A percentile compares a stretch with the other conserved stretches of the same genome.
Conservation (phyloP, 1,140 invertebrate species). For the Teleopsis dalmanni region DNA sequence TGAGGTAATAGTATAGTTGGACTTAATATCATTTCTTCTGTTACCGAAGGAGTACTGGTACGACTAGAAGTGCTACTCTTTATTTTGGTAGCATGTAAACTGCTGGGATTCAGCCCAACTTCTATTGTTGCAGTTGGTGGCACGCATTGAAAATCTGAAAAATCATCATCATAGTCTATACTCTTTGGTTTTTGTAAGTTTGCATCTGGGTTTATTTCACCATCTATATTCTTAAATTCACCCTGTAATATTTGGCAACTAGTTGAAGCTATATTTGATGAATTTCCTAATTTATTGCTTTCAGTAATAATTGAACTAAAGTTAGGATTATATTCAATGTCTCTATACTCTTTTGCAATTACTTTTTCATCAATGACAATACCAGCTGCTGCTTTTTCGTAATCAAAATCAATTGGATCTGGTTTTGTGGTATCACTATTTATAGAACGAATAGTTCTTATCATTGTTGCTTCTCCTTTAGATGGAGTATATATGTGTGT, state of each 20-base stretch:
- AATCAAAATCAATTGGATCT: slow-evolving; percentile 39
- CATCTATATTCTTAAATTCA: too few species aligned
- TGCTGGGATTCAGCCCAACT: not conserved
- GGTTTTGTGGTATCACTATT: not conserved
- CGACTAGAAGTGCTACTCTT: slow-evolving; percentile 3
- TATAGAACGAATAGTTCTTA: slow-evolving; percentile 22
- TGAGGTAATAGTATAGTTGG: slow-evolving; percentile 38
- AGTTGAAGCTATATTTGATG: not conserved
- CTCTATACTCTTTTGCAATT: slow-evolving; percentile 42
- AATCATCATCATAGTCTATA: slow-evolving; percentile 19
- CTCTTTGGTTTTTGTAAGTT: not conserved
- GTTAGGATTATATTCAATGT: slow-evolving; percentile 39
- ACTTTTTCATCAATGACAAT: slow-evolving; percentile 42
- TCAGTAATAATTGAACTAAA: slow-evolving; percentile 12
- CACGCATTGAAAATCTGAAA: slow-evolving; percentile 40
- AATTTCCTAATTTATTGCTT: not conserved
- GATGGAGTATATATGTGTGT: slow-evolving; percentile 43
- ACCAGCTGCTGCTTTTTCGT: slow-evolving; percentile 39
- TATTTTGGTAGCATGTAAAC: not conserved
- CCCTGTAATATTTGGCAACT: not conserved
- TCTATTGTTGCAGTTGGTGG: slow-evolving; percentile 11
- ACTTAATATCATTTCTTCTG: slow-evolving; percentile 36
- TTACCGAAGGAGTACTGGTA: slow-evolving; percentile 23
- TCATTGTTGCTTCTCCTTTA: slow-evolving; percentile 16
- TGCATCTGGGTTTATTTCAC: not conserved